Evolutionary conservation across 1,140 invertebrate species (phyloP).

Genomic region (Glossosoma conforme): DNA sequence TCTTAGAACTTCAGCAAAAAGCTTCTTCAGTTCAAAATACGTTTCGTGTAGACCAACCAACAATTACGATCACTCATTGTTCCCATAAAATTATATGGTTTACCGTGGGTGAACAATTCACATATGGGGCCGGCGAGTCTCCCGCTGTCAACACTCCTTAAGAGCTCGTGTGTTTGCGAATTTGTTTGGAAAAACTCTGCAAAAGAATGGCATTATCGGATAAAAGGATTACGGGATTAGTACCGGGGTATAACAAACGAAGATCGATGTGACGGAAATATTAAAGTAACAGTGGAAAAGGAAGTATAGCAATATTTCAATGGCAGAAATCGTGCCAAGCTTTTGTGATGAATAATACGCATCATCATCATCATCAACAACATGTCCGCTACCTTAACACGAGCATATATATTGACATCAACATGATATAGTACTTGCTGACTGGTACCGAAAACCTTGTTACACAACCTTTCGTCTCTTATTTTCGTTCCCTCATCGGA

Average conservation of each 20-base stretch:
- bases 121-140: slow-evolving; percentile 6
- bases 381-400: too few relatives aligned
- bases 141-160: slow-evolving; percentile 18
- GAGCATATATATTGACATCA: too few relatives aligned
- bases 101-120: slow-evolving; percentile 1
- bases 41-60: too few relatives aligned
- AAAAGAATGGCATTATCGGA: slow-evolving; percentile 21
- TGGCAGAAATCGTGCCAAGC: neutral
- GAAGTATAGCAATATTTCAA: neutral
- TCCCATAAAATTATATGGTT: slow-evolving; percentile 24
- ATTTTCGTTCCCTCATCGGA: too few relatives aligned
- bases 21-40: too few relatives aligned
- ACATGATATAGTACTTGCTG: too few relatives aligned
- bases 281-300: slow-evolving; percentile 13
- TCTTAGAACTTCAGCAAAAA: too few relatives aligned
- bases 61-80: slow-evolving; percentile 20
- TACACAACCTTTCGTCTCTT: too few relatives aligned
- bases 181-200: slow-evolving; percentile 23
- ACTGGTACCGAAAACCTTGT: too few relatives aligned
- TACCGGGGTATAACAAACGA: slow-evolving; percentile 9
- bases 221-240: slow-evolving; percentile 22
- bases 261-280: slow-evolving; percentile 22
- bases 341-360: too few relatives aligned
- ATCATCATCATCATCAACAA: too few relatives aligned
- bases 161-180: slow-evolving; percentile 21